A percentile compares a stretch with the other conserved stretches of the same genome.
These are phyloP conservation scores for Drosophila pachea DNA, from an alignment of 1,140 invertebrate species.

Conservation along the genomic window DNA sequence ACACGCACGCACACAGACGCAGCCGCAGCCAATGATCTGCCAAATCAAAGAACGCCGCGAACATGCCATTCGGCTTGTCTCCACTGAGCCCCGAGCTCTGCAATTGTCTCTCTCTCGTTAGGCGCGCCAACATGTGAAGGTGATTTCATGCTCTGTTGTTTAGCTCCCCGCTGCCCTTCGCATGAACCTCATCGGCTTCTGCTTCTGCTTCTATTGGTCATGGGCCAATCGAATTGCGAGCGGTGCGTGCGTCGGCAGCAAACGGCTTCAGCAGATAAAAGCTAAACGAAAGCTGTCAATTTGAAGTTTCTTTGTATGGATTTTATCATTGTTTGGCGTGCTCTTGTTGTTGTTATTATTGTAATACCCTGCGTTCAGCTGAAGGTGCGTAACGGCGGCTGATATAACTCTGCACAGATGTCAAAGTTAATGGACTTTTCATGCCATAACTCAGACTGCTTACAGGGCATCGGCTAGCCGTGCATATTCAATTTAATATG, in stretches of 20 bases:
- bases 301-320: slow-evolving; percentile 67
- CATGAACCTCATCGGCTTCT: background rate
- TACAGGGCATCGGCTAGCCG: slow-evolving; percentile 13
- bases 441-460: background rate
- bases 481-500: slow-evolving; percentile 27
- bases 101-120: slow-evolving; percentile 65
- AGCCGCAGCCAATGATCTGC: slow-evolving; percentile 72
- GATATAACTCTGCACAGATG: background rate
- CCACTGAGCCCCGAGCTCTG: slow-evolving; percentile 49
- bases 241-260: slow-evolving; percentile 22
- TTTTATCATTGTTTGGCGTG: slow-evolving; percentile 50
- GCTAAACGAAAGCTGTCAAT: slow-evolving; percentile 74
- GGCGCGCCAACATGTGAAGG: slow-evolving; percentile 56
- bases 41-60: slow-evolving; percentile 61
- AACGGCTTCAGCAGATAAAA: slow-evolving; percentile 63
- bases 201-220: slow-evolving; percentile 9
- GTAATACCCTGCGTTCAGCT: background rate
- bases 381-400: background rate
- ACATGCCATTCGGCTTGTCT: slow-evolving; percentile 25
- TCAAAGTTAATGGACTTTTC: background rate
- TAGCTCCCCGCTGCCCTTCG: too few species aligned
- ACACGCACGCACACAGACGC: slow-evolving; percentile 44
- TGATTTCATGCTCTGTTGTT: slow-evolving; percentile 57
- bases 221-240: slow-evolving; percentile 1
- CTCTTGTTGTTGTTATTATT: slow-evolving; percentile 19